Conservation (phyloP, 2,113 vertebrate species). For the Albula glossodonta region DNA sequence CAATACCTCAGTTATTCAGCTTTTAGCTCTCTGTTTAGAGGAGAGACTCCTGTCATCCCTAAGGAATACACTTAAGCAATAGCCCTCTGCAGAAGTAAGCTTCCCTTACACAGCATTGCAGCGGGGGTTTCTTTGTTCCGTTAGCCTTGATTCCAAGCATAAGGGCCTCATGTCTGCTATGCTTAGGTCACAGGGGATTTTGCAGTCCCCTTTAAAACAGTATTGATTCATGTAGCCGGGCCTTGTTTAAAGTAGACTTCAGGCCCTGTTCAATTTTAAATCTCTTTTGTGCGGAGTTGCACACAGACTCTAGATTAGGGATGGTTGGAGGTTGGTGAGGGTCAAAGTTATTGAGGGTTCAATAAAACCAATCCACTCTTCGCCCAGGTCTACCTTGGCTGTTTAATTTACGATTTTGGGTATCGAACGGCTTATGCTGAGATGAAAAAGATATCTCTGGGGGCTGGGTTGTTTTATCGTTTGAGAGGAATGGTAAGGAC, state of each 20-base stretch:
- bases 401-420: neutral
- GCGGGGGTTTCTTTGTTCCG: neutral
- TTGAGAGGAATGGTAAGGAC: neutral
- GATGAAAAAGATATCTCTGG: constrained; percentile 4
- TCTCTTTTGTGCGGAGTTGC: neutral
- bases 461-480: neutral
- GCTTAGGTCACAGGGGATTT: neutral
- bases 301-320: neutral
- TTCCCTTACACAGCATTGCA: neutral
- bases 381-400: neutral
- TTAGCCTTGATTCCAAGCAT: neutral
- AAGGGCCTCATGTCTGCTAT: neutral
- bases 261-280: neutral
- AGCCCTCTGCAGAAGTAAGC: neutral
- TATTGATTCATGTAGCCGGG: neutral
- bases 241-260: neutral
- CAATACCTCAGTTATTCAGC: too few relatives aligned
- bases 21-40: neutral
- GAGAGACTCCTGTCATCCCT: neutral
- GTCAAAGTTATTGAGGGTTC: neutral
- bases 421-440: neutral
- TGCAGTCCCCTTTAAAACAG: neutral
- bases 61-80: too few relatives aligned
- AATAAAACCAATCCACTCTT: neutral
- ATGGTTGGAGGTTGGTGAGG: neutral